These are phyloP conservation scores for Ispidina lecontei DNA, from an alignment of 2,797 vertebrate genomes.

Conservation along the genomic window DNA sequence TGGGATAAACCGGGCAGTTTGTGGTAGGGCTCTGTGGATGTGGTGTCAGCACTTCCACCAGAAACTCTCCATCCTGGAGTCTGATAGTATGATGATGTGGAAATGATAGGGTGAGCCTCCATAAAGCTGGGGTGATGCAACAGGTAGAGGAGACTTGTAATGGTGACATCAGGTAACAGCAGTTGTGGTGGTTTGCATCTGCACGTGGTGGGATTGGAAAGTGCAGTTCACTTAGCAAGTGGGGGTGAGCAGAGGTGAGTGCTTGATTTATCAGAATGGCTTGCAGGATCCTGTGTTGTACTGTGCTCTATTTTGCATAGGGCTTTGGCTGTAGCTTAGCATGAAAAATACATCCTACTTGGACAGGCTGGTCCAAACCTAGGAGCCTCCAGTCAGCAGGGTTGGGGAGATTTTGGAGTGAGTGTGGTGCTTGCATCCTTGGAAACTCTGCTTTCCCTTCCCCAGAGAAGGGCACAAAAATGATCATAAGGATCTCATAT, in stretches of 20 bases:
- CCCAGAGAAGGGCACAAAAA: not conserved
- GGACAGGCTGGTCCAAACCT: not conserved
- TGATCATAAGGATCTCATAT: not conserved
- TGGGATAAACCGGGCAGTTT: fast-evolving
- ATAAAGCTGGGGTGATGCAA: not conserved
- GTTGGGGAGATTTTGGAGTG: fast-evolving
- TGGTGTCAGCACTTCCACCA: fast-evolving
- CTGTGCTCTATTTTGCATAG: fast-evolving
- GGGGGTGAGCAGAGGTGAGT: not conserved
- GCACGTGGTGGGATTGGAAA: not conserved
- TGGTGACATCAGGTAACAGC: not conserved
- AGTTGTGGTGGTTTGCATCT: not conserved
- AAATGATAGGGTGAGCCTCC: fast-evolving
- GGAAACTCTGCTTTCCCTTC: not conserved
- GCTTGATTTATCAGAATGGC: not conserved
- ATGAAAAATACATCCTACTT: not conserved
- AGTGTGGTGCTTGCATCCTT: not conserved
- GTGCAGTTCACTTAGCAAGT: fast-evolving
- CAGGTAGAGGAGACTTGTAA: not conserved
- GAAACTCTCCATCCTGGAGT: not conserved
- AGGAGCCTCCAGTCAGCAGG: fast-evolving
- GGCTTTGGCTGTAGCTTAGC: not conserved
- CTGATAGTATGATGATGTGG: fast-evolving
- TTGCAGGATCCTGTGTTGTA: fast-evolving
- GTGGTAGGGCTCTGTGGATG: fast-evolving